These are phyloP conservation scores for Drosophila anceps DNA, from an alignment of 2,888 invertebrate genomes.

Conservation along the genomic window DNA sequence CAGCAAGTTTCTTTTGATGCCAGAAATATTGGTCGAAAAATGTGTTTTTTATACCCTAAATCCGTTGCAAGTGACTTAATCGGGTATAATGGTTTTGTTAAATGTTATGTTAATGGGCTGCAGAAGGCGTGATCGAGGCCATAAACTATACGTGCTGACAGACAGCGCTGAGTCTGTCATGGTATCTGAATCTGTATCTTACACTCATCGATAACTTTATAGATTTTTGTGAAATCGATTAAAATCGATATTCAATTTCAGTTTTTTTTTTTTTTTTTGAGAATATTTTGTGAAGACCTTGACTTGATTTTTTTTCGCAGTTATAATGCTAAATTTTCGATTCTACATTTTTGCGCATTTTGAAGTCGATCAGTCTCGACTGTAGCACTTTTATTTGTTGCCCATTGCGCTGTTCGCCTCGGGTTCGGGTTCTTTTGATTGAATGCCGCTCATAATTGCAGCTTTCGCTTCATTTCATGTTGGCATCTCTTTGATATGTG, in stretches of 20 bases:
- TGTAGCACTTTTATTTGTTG: neutral
- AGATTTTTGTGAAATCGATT: neutral
- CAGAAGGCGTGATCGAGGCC: neutral
- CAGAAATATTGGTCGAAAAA: constrained; percentile 53
- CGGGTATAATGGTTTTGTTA: neutral
- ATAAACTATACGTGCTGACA: neutral
- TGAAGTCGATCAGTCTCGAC: neutral
- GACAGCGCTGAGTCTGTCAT: neutral
- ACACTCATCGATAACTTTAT: neutral
- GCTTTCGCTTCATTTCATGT: constrained; percentile 56
- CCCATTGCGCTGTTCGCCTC: constrained; percentile 15
- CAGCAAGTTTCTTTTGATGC: constrained; percentile 65
- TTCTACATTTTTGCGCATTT: neutral
- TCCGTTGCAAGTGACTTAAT: neutral
- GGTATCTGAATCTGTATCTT: neutral
- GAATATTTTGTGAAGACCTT: too few species aligned
- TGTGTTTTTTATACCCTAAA: constrained; percentile 12
- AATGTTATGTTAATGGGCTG: neutral
- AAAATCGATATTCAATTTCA: neutral
- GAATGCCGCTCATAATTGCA: constrained; percentile 75
- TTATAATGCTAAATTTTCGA: too few species aligned
- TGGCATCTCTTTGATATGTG: constrained; percentile 47
- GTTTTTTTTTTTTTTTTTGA: too few species aligned
- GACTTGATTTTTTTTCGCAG: too few species aligned
- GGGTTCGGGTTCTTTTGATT: constrained; percentile 66